Conservation (phyloP, 2,888 invertebrate genomes). For the Marronus borbonicus region DNA sequence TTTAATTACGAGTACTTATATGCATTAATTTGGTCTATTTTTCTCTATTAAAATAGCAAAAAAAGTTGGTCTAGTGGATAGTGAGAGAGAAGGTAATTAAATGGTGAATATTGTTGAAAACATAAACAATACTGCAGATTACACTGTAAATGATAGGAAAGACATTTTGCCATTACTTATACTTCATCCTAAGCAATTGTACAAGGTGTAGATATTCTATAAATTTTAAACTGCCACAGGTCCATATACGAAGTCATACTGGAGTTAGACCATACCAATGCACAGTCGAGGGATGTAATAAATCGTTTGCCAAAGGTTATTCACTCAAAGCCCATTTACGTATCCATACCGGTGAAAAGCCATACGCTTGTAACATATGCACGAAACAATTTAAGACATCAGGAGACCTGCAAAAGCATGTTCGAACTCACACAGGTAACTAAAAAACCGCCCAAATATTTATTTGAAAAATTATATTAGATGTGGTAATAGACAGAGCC, state of each 20-base stretch:
- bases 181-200: background rate
- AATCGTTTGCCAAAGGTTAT: slow-evolving; percentile 73
- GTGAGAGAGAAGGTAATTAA: no score
- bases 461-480: no score
- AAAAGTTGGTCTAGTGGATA: no score
- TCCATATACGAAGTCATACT: slow-evolving; percentile 73
- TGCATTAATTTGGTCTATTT: no score
- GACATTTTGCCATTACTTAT: no score
- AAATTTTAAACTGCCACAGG: slow-evolving; percentile 63
- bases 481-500: no score
- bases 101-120: no score
- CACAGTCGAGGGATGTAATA: slow-evolving; percentile 70
- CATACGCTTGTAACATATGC: slow-evolving; percentile 65
- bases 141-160: no score
- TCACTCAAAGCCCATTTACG: slow-evolving; percentile 72
- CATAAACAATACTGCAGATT: no score
- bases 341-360: slow-evolving; percentile 72
- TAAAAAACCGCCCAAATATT: background rate
- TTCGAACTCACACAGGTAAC: slow-evolving; percentile 68
- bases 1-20: no score
- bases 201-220: slow-evolving; percentile 9
- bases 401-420: slow-evolving; percentile 68
- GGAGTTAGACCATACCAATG: slow-evolving; percentile 72
- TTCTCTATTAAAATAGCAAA: no score
- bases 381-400: slow-evolving; percentile 67